Evolutionary conservation across 2,113 vertebrate species (phyloP).

Genomic region (Azemiops feae): DNA sequence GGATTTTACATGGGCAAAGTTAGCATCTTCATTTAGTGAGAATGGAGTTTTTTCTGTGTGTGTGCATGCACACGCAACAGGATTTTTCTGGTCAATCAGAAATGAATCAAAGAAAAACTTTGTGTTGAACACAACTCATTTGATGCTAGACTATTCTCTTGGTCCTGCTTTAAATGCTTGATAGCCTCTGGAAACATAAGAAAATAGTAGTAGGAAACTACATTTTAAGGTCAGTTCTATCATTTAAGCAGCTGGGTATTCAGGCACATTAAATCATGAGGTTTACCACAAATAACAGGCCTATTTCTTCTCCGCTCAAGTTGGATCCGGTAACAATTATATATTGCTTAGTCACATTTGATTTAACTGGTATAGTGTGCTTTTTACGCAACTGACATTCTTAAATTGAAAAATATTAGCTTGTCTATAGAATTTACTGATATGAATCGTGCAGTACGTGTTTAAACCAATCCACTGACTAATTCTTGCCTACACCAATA

Average conservation of each 20-base stretch:
- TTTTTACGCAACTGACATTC: neutral
- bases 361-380: neutral
- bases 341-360: neutral
- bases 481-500: neutral
- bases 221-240: neutral
- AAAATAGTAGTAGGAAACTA: neutral
- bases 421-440: neutral
- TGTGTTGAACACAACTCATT: neutral
- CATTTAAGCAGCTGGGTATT: neutral
- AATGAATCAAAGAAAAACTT: neutral
- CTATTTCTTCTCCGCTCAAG: neutral
- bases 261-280: neutral
- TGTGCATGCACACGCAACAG: neutral
- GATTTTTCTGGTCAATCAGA: neutral
- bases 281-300: neutral
- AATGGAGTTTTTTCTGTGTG: neutral
- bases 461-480: neutral
- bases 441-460: neutral
- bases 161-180: neutral
- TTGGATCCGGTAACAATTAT: neutral
- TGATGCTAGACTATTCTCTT: neutral
- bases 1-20: neutral
- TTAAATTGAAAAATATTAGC: neutral
- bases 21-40: neutral
- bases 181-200: neutral